Evolutionary conservation across 2,113 vertebrate genomes (phyloP).

Genomic region (Leptodactylus fuscus): DNA sequence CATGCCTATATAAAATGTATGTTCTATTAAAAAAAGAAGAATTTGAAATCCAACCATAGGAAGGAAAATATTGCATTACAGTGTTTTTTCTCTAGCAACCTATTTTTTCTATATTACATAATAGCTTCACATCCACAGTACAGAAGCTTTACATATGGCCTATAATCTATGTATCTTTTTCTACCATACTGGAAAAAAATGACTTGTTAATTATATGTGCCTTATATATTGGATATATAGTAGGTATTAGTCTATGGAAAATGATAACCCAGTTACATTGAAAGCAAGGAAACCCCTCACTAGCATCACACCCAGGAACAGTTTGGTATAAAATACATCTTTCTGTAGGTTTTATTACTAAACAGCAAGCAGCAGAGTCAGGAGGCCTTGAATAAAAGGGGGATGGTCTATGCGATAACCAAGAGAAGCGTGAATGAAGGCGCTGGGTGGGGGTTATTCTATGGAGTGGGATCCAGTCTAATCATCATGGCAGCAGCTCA

Average conservation of each 20-base stretch:
- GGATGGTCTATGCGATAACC: slow-evolving; percentile 29
- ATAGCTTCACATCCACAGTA: too few relatives aligned
- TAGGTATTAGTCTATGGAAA: slow-evolving; percentile 50
- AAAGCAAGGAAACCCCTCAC: not conserved
- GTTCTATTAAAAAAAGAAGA: not conserved
- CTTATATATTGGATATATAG: not conserved
- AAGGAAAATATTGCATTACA: too few relatives aligned
- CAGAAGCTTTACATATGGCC: too few relatives aligned
- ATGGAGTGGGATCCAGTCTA: slow-evolving; percentile 34
- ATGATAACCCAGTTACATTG: slow-evolving; percentile 5
- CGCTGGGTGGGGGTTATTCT: slow-evolving; percentile 32
- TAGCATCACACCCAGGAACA: not conserved
- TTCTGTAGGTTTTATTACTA: slow-evolving; percentile 21
- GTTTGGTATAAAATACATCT: not conserved
- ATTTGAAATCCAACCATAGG: not conserved
- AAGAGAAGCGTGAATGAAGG: slow-evolving; percentile 6
- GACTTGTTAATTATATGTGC: not conserved
- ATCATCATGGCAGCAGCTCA: slow-evolving; percentile 36
- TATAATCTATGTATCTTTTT: too few relatives aligned
- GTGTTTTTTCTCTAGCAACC: not conserved
- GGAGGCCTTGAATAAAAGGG: slow-evolving; percentile 33
- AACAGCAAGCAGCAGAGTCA: slow-evolving; percentile 22
- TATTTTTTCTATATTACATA: not conserved
- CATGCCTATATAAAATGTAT: not conserved
- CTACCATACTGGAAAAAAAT: not conserved